Base-by-base conservation (phyloP, 1,140 invertebrate genomes). In the Ruditapes philippinarum region DNA sequence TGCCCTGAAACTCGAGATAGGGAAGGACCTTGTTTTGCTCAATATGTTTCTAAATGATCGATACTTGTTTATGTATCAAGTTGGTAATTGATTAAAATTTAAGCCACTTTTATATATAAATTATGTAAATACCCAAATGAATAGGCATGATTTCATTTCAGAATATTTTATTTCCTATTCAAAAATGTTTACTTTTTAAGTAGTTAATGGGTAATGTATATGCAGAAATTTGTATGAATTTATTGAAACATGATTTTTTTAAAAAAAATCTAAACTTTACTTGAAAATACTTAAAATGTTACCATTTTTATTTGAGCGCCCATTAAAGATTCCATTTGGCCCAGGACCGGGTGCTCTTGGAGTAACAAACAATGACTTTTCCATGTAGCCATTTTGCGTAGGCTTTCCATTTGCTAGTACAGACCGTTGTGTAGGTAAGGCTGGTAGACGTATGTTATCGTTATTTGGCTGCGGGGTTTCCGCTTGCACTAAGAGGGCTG, bases 391-490 rank as follows among this genome's bases (percentile, higher is more conserved):
- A 79, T 88, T 88, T 51, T 88, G 85, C 49, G 86, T 82, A 54
- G 90, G 84, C 65, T 91, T 91, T 7, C 92, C 91, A 28, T 84
- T 82, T 80, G 85, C 91, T 42, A 92, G 31, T 28, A 91, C 73
- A n/a, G 90, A 91, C n/a, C 90, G 85, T 49, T 89, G 80, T 74
- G 88, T 86, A 28, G 86, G 68, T 19, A 92, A 84, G 17, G 91
- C 89, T 28, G 90, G 92, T 3, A 92, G 85, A 14, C 84, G 89
- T 11, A 90, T 31, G 33, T 51, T 54, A 70, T 91, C 89, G 19
- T 89, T 88, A 17, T 90, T 89, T 9, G 93, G 93, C 19, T 92
- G 88, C 25, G 93, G 93, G 17, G 93, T 94, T 28, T 93, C 93
- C 1, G 92, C 62, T 82, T 94, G 93, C 42, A 94, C 91, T 17